These are phyloP conservation scores for Pollicipes pollicipes DNA, from an alignment of 1,140 invertebrate species.

Conservation along the genomic window DNA sequence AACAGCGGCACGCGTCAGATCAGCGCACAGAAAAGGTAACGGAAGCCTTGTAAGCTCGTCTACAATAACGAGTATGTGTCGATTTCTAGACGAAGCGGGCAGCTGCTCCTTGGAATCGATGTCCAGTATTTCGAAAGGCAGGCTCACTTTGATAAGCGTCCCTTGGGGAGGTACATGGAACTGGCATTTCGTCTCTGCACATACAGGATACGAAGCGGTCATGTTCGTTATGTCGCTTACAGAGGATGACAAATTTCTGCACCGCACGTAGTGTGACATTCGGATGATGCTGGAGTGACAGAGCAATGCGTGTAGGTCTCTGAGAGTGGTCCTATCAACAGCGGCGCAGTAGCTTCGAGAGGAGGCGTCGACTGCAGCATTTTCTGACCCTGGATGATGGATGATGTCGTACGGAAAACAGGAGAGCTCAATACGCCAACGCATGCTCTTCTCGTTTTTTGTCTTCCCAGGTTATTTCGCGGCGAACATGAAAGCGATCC, in stretches of 20 bases:
- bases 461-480: constrained; percentile 19
- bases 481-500: constrained; percentile 16
- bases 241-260: constrained; percentile 18
- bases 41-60: constrained; percentile 24
- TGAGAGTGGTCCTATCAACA: constrained; percentile 14
- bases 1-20: constrained; percentile 17
- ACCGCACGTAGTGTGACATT: constrained; percentile 16
- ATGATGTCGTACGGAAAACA: constrained; percentile 20
- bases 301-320: constrained; percentile 15
- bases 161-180: constrained; percentile 12
- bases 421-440: constrained; percentile 19
- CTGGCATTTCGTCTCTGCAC: constrained; percentile 16
- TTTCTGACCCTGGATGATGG: constrained; percentile 20
- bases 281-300: constrained; percentile 20
- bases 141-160: constrained; percentile 19
- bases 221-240: constrained; percentile 17
- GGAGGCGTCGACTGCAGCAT: constrained; percentile 20
- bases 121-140: constrained; percentile 19
- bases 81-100: constrained; percentile 18
- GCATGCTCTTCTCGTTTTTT: constrained; percentile 21
- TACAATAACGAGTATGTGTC: constrained; percentile 20
- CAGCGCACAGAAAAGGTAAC: constrained; percentile 19
- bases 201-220: constrained; percentile 12
- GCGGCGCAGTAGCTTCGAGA: constrained; percentile 16
- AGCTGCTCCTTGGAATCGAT: constrained; percentile 23